phyloP scores from a whole-genome alignment of 2,113 vertebrate genomes.

The Podilymbus podiceps region DNA sequence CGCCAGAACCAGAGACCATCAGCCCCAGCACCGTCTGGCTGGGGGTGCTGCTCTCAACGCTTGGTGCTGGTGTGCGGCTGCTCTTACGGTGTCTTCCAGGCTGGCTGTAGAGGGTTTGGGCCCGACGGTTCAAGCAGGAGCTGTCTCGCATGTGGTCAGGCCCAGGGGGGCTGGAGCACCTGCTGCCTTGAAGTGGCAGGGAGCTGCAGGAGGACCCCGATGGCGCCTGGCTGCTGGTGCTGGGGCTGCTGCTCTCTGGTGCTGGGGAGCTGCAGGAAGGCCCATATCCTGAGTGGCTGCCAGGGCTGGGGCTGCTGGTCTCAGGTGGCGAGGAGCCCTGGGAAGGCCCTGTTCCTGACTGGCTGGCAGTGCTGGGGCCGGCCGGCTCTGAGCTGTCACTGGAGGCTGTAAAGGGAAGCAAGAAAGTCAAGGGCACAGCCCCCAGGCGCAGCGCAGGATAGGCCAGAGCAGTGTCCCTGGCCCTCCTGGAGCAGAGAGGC shows the following conservation, averaged over 20 bases:
- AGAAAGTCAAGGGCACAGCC: not conserved
- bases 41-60: too few species aligned
- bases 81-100: too few species aligned
- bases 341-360: not conserved
- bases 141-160: too few species aligned
- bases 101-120: too few species aligned
- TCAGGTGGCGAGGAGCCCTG: rapidly evolving
- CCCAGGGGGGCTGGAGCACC: too few species aligned
- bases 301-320: not conserved
- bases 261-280: not conserved
- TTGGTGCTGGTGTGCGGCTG: too few species aligned
- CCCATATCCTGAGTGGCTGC: too few species aligned
- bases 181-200: too few species aligned
- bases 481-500: not conserved
- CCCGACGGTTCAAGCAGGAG: too few species aligned
- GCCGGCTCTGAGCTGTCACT: rapidly evolving
- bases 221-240: not conserved
- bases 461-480: not conserved
- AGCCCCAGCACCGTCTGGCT: too few species aligned
- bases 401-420: not conserved
- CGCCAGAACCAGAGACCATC: too few species aligned
- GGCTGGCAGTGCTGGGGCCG: not conserved
- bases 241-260: not conserved
- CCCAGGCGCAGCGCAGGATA: not conserved
- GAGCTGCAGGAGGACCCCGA: not conserved